phyloP scores from a whole-genome alignment of 2,113 vertebrate species.

The Climacteris rufus region DNA sequence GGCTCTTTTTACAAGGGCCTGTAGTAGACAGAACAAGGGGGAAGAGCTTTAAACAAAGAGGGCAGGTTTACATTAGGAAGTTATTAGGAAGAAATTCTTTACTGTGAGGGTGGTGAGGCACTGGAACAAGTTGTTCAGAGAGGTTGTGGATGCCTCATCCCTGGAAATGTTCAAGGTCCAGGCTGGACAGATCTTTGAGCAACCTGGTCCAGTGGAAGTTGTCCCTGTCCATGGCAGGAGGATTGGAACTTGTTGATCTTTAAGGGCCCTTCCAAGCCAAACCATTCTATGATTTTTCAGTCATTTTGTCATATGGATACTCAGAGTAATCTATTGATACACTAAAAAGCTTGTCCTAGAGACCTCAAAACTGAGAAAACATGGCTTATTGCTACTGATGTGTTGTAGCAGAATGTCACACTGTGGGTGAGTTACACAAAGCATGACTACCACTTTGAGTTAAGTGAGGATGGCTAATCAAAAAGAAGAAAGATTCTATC shows the following conservation, averaged over 20 bases:
- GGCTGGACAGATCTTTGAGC: neutral
- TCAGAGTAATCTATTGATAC: neutral
- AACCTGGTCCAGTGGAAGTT: neutral
- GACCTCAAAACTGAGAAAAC: neutral
- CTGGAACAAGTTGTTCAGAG: neutral
- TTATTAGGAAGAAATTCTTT: neutral
- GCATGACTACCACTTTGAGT: neutral
- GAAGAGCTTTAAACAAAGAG: neutral
- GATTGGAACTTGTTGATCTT: neutral
- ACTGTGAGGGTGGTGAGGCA: neutral
- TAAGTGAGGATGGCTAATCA: neutral
- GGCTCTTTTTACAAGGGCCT: neutral
- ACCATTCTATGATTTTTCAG: neutral
- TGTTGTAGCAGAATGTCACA: neutral
- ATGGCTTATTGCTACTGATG: neutral
- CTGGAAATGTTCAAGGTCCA: neutral
- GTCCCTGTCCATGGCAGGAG: neutral
- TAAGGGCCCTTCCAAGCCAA: neutral
- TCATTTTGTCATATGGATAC: neutral
- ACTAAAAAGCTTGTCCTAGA: neutral
- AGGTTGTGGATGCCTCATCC: neutral
- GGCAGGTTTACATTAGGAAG: neutral
- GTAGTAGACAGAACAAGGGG: neutral
- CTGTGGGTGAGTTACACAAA: neutral
- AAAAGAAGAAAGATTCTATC: neutral